These are phyloP conservation scores for Mesoligia furuncula DNA, from an alignment of 2,888 invertebrate species.

Conservation along the genomic window DNA sequence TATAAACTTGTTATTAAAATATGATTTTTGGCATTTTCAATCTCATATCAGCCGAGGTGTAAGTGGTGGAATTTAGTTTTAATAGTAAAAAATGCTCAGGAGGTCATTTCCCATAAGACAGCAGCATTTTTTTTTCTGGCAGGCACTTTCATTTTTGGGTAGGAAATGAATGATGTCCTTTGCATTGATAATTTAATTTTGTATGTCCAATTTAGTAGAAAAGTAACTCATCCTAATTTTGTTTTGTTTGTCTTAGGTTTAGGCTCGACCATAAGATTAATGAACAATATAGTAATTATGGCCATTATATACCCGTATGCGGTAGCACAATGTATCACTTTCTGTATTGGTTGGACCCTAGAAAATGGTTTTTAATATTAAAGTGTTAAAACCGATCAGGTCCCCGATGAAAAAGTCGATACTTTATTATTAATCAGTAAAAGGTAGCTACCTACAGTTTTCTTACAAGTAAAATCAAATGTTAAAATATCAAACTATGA, in stretches of 20 bases:
- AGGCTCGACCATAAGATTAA: background rate
- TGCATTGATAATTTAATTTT: background rate
- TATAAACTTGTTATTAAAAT: too few relatives aligned
- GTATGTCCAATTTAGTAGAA: background rate
- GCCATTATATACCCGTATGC: background rate
- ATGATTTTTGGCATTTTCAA: too few relatives aligned
- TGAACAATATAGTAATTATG: background rate
- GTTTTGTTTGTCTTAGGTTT: background rate
- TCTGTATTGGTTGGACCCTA: background rate
- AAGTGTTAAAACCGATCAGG: background rate
- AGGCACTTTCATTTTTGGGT: too few relatives aligned
- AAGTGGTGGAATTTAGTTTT: too few relatives aligned
- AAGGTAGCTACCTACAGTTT: constrained; percentile 38
- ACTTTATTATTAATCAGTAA: background rate
- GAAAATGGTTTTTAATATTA: background rate
- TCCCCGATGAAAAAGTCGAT: background rate
- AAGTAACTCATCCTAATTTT: background rate
- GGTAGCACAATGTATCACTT: background rate
- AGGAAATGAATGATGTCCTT: background rate
- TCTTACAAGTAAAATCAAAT: constrained; percentile 32
- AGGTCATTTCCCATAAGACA: too few relatives aligned
- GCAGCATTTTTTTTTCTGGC: too few relatives aligned
- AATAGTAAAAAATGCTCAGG: too few relatives aligned
- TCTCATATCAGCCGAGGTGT: too few relatives aligned
- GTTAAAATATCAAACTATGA: constrained; percentile 5